Evolutionary conservation across 2,113 vertebrate genomes (phyloP).

Genomic region (Tylochromis polylepis): DNA sequence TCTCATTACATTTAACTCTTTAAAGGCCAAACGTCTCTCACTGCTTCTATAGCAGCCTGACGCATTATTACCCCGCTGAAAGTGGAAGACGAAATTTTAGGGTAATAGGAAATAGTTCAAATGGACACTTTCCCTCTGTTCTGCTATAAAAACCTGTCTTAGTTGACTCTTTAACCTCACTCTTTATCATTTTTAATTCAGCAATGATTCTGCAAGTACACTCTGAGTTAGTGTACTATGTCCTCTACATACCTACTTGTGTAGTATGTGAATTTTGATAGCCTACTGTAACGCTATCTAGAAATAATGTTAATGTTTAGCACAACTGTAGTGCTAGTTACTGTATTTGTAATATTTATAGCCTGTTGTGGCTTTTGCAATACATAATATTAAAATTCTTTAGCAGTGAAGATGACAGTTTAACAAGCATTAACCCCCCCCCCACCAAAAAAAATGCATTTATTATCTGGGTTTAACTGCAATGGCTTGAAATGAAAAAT

Average conservation of each 20-base stretch:
- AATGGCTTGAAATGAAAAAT: neutral
- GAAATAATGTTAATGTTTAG: neutral
- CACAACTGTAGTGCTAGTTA: neutral
- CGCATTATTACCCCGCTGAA: neutral
- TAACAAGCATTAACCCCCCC: rapidly evolving
- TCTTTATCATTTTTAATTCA: neutral
- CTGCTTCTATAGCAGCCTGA: neutral
- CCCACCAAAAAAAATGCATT: too few relatives aligned
- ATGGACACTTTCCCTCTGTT: neutral
- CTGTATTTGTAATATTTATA: neutral
- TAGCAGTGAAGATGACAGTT: neutral
- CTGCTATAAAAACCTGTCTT: neutral
- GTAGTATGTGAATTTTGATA: neutral
- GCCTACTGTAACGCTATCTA: neutral
- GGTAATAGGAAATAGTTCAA: neutral
- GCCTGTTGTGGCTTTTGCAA: neutral
- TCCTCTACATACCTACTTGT: neutral
- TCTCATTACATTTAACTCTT: conserved; percentile 71
- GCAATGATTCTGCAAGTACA: neutral
- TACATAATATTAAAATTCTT: neutral
- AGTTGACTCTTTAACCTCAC: neutral
- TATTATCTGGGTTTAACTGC: neutral
- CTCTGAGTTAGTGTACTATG: neutral
- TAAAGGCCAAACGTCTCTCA: conserved; percentile 24
- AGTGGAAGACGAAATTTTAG: neutral